Percentiles rank a stretch among this genome's conserved stretches.
These are phyloP conservation scores for Medauroidea extradentata DNA, from an alignment of 1,140 invertebrate species.

Conservation along the genomic window DNA sequence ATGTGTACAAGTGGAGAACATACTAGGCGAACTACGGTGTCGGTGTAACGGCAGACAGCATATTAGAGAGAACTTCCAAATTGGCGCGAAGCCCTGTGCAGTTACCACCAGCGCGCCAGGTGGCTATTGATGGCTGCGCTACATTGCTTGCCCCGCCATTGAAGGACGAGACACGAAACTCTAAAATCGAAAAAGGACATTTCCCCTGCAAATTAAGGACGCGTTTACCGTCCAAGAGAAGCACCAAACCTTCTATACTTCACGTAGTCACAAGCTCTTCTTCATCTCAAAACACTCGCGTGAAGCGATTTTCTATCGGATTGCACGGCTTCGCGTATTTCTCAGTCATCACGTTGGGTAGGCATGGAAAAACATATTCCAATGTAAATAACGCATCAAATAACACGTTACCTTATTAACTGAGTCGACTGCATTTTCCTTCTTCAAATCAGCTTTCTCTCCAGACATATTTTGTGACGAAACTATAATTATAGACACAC, in stretches of 20 bases:
- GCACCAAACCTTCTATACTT: neutral
- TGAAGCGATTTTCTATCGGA: slow-evolving; percentile 21
- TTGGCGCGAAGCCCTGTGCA: slow-evolving; percentile 38
- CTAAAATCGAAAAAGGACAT: slow-evolving; percentile 23
- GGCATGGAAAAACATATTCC: slow-evolving; percentile 13
- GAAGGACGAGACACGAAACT: slow-evolving; percentile 40
- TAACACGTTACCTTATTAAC: slow-evolving; percentile 41
- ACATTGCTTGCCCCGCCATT: slow-evolving; percentile 30
- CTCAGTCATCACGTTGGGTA: slow-evolving; percentile 23
- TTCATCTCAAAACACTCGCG: neutral
- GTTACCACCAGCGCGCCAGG: too few species aligned
- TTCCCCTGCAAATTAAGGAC: neutral
- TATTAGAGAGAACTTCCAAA: slow-evolving; percentile 8
- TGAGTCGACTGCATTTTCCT: slow-evolving; percentile 47
- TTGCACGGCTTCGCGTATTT: slow-evolving; percentile 30
- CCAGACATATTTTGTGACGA: slow-evolving; percentile 44
- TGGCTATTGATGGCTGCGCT: slow-evolving; percentile 15
- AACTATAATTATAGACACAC: slow-evolving; percentile 42
- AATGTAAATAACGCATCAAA: slow-evolving; percentile 3
- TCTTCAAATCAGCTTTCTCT: slow-evolving; percentile 48
- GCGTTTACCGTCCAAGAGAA: neutral
- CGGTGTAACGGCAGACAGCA: too few species aligned
- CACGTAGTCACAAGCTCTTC: neutral
- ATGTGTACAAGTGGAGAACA: too few species aligned
- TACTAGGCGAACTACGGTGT: too few species aligned